Evolutionary conservation across 2,113 vertebrate genomes (phyloP).

Genomic region (Paradoxurus hermaphroditus): DNA sequence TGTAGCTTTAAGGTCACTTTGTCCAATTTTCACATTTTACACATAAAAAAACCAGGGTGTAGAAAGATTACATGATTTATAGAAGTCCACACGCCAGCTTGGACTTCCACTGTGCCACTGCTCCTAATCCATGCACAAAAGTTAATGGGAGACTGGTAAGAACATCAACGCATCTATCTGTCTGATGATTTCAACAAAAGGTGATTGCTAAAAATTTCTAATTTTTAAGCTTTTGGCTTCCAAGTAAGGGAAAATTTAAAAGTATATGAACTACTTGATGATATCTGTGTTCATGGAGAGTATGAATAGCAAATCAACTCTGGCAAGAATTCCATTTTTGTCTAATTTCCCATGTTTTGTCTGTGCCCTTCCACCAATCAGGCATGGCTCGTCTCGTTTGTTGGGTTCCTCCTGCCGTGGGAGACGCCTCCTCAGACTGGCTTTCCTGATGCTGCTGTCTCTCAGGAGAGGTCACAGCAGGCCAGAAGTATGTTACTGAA

Average conservation of each 20-base stretch:
- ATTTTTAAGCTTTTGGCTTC: not conserved
- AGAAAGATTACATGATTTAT: not conserved
- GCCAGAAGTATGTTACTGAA: too few relatives aligned
- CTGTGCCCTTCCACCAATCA: not conserved
- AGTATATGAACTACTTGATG: not conserved
- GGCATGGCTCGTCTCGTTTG: not conserved
- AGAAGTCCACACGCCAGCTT: not conserved
- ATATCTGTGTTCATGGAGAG: not conserved
- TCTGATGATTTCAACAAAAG: not conserved
- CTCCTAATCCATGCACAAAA: not conserved
- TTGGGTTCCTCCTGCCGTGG: not conserved
- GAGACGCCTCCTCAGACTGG: not conserved
- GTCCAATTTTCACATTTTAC: not conserved
- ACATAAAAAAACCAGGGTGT: not conserved
- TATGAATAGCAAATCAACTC: not conserved
- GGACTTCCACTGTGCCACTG: not conserved
- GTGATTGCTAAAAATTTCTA: not conserved
- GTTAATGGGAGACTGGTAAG: not conserved
- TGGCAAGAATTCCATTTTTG: not conserved
- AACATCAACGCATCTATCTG: not conserved
- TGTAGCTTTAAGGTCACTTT: not conserved
- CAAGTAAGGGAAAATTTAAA: not conserved
- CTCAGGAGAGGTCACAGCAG: not conserved
- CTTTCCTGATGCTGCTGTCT: not conserved
- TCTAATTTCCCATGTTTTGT: not conserved